Evolutionary conservation across 2,797 vertebrate genomes (phyloP).

Genomic region (Chiroxiphia lanceolata): DNA sequence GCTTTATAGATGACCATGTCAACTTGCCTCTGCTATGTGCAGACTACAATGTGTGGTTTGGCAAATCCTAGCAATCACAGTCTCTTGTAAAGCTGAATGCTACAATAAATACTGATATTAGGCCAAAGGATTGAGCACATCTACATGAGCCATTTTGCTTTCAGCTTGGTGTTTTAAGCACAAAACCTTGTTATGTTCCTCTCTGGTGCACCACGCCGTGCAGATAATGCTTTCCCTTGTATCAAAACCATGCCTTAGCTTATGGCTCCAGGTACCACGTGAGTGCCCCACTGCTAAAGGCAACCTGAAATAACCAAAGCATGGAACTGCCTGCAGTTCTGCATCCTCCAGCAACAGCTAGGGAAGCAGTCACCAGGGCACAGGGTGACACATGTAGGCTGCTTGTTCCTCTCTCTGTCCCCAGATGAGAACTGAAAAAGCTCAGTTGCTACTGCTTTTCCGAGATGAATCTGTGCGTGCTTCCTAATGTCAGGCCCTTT

Average conservation of each 20-base stretch:
- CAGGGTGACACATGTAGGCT: neutral
- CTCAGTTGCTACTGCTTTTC: neutral
- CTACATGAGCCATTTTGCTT: neutral
- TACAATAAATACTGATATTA: neutral
- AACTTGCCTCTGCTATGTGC: neutral
- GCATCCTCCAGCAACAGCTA: neutral
- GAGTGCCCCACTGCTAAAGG: neutral
- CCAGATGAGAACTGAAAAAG: neutral
- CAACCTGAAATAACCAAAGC: neutral
- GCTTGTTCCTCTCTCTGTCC: neutral
- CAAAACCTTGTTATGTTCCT: neutral
- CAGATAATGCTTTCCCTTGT: neutral
- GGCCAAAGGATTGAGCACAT: neutral
- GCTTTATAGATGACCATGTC: neutral
- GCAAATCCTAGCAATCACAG: neutral
- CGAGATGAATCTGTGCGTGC: neutral
- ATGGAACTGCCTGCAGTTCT: neutral
- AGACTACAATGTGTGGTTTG: neutral
- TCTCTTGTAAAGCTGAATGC: neutral
- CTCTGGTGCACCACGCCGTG: rapidly evolving
- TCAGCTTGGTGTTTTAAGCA: neutral
- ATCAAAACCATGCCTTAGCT: neutral
- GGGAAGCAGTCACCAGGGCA: neutral
- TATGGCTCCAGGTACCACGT: neutral
- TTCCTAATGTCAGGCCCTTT: neutral